Conservation (phyloP, 2,888 invertebrate species). For the Epistrophella euchroma region DNA sequence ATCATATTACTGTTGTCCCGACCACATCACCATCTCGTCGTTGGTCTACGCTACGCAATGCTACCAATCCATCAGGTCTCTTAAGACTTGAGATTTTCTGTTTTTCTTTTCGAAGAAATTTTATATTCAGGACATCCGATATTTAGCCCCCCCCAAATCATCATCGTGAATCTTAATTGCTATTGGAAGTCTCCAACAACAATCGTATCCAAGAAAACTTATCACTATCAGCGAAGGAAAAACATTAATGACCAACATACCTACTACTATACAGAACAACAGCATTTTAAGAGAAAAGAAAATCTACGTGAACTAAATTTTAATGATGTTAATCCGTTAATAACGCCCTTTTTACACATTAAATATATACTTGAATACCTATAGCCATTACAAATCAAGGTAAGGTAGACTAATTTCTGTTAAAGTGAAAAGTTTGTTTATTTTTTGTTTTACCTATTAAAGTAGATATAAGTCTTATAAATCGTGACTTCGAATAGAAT, state of each 20-base stretch:
- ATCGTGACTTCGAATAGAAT: background rate
- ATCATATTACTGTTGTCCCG: too few relatives aligned
- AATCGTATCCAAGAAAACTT: background rate
- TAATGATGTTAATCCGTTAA: slow-evolving; percentile 42
- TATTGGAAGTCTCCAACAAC: background rate
- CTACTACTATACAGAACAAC: background rate
- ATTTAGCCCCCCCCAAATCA: slow-evolving; percentile 1
- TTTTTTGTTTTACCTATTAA: background rate
- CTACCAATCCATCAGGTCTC: background rate
- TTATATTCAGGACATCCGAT: slow-evolving; percentile 28
- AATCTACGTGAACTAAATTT: slow-evolving; percentile 32
- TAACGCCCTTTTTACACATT: background rate
- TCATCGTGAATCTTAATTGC: slow-evolving; percentile 30
- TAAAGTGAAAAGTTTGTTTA: background rate
- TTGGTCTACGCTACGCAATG: too few relatives aligned
- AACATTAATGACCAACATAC: background rate
- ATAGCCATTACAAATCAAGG: too few relatives aligned
- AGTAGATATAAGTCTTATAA: background rate
- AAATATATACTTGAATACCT: background rate
- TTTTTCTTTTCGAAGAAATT: background rate
- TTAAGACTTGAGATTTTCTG: background rate
- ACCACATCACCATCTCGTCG: too few relatives aligned
- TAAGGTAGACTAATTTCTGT: background rate
- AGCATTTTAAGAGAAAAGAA: background rate
- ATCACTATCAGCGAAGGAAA: background rate